Evolutionary conservation across 1,140 invertebrate genomes (phyloP), one percentile per base, ranked within the genome.

Genomic region (Penaeus chinensis): DNA sequence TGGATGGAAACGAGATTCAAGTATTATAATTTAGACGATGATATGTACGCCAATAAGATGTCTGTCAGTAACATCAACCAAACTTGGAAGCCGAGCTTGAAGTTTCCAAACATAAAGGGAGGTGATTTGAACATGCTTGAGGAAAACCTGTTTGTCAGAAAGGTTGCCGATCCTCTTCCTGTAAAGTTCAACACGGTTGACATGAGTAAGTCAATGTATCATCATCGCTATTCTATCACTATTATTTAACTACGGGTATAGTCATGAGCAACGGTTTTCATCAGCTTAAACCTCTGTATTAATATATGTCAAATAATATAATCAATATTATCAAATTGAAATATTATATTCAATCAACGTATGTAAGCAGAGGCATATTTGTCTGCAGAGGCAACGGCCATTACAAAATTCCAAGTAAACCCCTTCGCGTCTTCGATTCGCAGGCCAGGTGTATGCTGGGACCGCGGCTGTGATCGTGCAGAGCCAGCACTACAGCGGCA

Each of bases 401-500:
- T 13, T 13, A 54, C 11, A 54, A 54, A 54, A 54, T 11, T 54
- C 54, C 2, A 54, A 54, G 54, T 54, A 54, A 54, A 54, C 11
- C 0, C 10, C 0, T 2, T 54, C 10, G 54, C 54, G 54, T 13
- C 54, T 54, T 54, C 54, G 54, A 54, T 27, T 37, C 62, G 11
- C 66, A 84, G 82, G 74, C 11, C 37, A 27, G 16, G 69, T 84
- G 10, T 74, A 84, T 54, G 66, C 10, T 1, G 82, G 82, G 18
- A 54, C 22, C 19, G 66, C 82, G 22, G 82, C 82, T n/a, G n/a
- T 32, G 27, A 71, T 84, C 24, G 62, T 84, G 10, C 27, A 85
- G 27, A 32, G 61, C 18, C 85, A 87, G 37, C 85, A 87, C 47
- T 82, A 61, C 80, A 87, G 86, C 71, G 86, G 79, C 24, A 87